Evolutionary conservation across 1,140 invertebrate species (phyloP).

Genomic region (Physella acuta): DNA sequence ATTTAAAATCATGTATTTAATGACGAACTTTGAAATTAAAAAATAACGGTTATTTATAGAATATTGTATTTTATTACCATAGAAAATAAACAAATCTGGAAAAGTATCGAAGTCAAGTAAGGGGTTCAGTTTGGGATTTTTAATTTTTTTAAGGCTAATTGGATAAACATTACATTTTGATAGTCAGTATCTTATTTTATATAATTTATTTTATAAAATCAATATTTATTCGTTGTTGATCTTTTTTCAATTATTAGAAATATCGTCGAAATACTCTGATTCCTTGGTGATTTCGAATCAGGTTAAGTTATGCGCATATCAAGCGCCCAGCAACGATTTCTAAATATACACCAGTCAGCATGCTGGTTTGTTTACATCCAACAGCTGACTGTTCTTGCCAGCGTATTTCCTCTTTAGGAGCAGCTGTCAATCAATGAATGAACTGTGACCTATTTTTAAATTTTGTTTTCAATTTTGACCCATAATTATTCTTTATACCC

Average conservation of each 20-base stretch:
- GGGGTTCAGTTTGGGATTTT: too few relatives aligned
- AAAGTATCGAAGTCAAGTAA: too few relatives aligned
- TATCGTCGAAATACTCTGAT: not conserved
- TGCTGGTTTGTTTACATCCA: constrained; percentile 58
- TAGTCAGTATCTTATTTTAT: not conserved
- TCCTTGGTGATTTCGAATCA: not conserved
- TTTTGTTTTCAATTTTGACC: too few relatives aligned
- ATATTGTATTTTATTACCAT: too few relatives aligned
- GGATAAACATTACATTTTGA: too few relatives aligned
- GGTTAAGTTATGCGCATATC: constrained; percentile 6
- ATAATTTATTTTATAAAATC: not conserved
- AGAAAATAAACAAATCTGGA: too few relatives aligned
- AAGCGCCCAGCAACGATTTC: constrained; percentile 3
- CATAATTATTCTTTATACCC: too few relatives aligned
- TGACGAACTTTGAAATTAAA: too few relatives aligned
- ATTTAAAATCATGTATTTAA: too few relatives aligned
- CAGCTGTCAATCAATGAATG: constrained; percentile 43
- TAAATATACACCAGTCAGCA: constrained; percentile 28
- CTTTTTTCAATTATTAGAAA: not conserved
- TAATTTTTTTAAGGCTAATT: too few relatives aligned
- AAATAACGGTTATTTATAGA: too few relatives aligned
- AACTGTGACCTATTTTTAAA: constrained; percentile 49
- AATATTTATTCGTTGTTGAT: not conserved
- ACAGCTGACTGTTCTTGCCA: constrained; percentile 53
- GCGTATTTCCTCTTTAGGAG: constrained; percentile 35